These are phyloP conservation scores for Drosophila ochracea DNA, from an alignment of 2,888 invertebrate genomes.

Conservation along the genomic window DNA sequence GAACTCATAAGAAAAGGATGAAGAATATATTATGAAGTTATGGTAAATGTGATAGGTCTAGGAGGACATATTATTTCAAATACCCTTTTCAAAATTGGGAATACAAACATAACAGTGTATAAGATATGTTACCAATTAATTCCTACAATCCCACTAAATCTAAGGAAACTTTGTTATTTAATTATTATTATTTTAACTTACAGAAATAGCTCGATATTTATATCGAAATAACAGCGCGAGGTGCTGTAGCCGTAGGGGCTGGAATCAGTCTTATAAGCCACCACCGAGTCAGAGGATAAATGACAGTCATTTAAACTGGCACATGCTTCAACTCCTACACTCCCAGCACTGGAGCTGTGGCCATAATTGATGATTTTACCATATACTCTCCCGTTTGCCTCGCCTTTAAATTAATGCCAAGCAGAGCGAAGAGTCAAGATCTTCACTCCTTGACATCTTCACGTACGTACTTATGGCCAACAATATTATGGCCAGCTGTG, in stretches of 20 bases:
- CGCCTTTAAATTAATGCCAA: constrained; percentile 22
- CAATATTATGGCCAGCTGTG: constrained; percentile 55
- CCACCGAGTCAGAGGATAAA: constrained; percentile 8
- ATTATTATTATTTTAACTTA: neutral
- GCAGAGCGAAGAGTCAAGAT: constrained; percentile 6
- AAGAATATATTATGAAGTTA: neutral
- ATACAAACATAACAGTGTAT: too few relatives aligned
- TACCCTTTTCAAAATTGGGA: neutral
- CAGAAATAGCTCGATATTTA: neutral
- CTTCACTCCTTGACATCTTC: constrained; percentile 24
- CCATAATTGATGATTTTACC: constrained; percentile 59
- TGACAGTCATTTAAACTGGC: constrained; percentile 33
- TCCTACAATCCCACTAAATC: neutral
- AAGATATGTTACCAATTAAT: neutral
- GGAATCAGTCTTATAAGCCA: neutral
- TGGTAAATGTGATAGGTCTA: neutral
- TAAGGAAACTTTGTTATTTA: neutral
- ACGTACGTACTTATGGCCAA: constrained; percentile 7
- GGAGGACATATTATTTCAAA: neutral
- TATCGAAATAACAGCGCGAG: neutral
- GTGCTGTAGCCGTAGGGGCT: constrained; percentile 33
- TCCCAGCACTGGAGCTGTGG: constrained; percentile 6
- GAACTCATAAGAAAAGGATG: neutral
- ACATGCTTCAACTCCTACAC: constrained; percentile 29
- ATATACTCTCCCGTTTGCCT: constrained; percentile 17